A percentile compares a stretch with the other conserved stretches of the same genome.
phyloP scores from a whole-genome alignment of 1,140 invertebrate species.

The Paraescarpia echinospica region DNA sequence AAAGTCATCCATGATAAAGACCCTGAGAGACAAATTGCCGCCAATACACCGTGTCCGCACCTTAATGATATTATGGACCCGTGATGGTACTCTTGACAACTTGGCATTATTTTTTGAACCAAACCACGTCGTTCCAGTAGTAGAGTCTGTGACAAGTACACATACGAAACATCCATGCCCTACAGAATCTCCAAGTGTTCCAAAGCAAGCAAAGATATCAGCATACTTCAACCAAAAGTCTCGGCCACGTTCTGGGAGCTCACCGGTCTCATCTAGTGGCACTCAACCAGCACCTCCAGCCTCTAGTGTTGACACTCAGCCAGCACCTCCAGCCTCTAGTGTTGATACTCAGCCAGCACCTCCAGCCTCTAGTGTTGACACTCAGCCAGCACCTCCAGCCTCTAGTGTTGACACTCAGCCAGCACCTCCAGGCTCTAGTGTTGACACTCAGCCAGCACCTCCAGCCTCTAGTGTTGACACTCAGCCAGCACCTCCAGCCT shows the following conservation, averaged over 20 bases:
- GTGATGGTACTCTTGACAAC: slow-evolving; percentile 5
- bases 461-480: too few relatives aligned
- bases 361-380: too few relatives aligned
- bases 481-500: too few relatives aligned
- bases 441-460: too few relatives aligned
- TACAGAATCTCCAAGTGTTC: slow-evolving; percentile 9
- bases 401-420: too few relatives aligned
- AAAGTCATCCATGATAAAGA: neutral
- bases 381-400: too few relatives aligned
- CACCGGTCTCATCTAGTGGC: too few relatives aligned
- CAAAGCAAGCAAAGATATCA: slow-evolving; percentile 2
- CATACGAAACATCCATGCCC: neutral
- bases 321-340: too few relatives aligned
- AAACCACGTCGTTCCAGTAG: slow-evolving; percentile 9
- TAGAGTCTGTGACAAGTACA: slow-evolving; percentile 6
- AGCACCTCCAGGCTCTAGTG: too few relatives aligned
- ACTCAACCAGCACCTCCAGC: neutral
- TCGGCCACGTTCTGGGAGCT: neutral
- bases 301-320: too few relatives aligned
- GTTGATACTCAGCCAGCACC: too few relatives aligned
- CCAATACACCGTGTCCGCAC: neutral
- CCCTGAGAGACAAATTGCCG: neutral
- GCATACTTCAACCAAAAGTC: slow-evolving; percentile 9
- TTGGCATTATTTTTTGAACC: slow-evolving; percentile 16
- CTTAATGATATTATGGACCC: slow-evolving; percentile 10